A percentile compares a stretch with the other conserved stretches of the same genome.
These are phyloP conservation scores for Acestrorhynchus altus DNA, from an alignment of 2,797 vertebrate species.

Conservation along the genomic window DNA sequence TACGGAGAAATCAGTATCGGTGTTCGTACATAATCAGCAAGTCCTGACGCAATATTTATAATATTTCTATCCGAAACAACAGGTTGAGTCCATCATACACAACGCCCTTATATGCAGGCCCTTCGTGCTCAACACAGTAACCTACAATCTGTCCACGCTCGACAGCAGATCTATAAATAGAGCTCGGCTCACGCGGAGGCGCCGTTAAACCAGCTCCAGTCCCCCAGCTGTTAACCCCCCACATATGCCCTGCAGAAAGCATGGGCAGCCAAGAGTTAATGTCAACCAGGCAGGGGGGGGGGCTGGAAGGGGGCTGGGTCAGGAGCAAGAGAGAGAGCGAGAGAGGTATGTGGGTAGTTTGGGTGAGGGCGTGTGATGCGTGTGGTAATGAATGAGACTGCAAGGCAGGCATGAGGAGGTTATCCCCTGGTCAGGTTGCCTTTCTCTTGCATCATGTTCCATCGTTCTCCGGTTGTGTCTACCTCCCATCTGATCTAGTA, in stretches of 20 bases:
- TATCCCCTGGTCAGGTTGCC: neutral
- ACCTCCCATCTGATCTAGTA: neutral
- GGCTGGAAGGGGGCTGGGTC: neutral
- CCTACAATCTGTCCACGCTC: slow-evolving; percentile 1
- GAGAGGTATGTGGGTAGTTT: neutral
- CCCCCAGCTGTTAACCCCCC: slow-evolving; percentile 23
- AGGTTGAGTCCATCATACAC: neutral
- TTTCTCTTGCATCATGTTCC: neutral
- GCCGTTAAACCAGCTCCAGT: slow-evolving; percentile 26
- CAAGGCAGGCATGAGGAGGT: neutral
- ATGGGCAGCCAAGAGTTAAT: neutral
- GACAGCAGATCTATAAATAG: slow-evolving; percentile 28
- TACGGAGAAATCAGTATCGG: neutral
- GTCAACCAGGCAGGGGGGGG: neutral
- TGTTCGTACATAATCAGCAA: too few species aligned
- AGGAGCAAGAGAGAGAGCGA: neutral
- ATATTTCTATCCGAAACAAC: too few species aligned
- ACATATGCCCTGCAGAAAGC: neutral
- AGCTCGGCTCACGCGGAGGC: neutral
- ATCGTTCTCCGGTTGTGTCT: neutral
- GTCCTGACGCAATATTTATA: too few species aligned
- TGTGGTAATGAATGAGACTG: neutral
- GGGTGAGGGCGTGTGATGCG: neutral
- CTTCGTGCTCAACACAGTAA: neutral
- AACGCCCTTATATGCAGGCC: neutral